These are phyloP conservation scores for Lasaia peninsularis DNA, from an alignment of 1,140 invertebrate species.

Conservation along the genomic window DNA sequence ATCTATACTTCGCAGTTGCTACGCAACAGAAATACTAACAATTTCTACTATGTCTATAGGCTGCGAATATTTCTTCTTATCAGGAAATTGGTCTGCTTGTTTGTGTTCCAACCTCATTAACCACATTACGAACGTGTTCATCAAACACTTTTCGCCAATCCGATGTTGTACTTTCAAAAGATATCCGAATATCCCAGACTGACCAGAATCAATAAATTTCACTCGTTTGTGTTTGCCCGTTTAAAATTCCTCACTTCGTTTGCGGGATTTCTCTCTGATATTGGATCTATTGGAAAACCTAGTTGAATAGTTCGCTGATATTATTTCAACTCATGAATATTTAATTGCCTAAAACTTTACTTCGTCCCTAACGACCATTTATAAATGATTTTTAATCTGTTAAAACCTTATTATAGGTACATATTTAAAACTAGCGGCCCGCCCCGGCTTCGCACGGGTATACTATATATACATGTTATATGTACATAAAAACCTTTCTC, in stretches of 20 bases:
- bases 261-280: slow-evolving; percentile 12
- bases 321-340: not conserved
- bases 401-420: too few relatives aligned
- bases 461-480: too few relatives aligned
- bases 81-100: not conserved
- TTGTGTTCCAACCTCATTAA: too few relatives aligned
- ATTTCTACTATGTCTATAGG: too few relatives aligned
- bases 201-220: slow-evolving; percentile 18
- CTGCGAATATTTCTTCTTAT: too few relatives aligned
- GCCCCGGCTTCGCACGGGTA: too few relatives aligned
- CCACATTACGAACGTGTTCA: too few relatives aligned
- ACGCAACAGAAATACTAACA: too few relatives aligned
- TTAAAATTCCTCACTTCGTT: slow-evolving; percentile 21
- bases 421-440: too few relatives aligned
- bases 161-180: slow-evolving; percentile 9
- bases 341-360: not conserved
- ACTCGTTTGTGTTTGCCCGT: slow-evolving; percentile 23
- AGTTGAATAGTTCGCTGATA: not conserved
- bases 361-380: not conserved
- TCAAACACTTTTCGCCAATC: not conserved
- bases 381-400: too few relatives aligned
- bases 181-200: slow-evolving; percentile 15
- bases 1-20: too few relatives aligned
- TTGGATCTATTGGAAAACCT: slow-evolving; percentile 5
- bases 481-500: too few relatives aligned